phyloP scores from a whole-genome alignment of 2,888 invertebrate species.

The Glyphotaelius pellucidus region DNA sequence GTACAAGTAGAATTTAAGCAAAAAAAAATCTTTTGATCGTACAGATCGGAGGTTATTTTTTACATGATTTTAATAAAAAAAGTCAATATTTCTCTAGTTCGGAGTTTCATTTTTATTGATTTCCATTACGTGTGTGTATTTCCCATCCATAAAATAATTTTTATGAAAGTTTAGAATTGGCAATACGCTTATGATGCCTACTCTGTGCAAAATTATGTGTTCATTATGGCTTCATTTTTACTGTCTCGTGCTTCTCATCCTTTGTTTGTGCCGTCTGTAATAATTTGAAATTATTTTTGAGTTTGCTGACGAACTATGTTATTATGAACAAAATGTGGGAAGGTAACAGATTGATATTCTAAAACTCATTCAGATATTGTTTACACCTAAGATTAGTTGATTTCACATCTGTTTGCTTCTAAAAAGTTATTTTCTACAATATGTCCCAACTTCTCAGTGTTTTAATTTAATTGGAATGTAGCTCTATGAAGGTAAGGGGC shows the following conservation, averaged over 20 bases:
- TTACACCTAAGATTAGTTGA: neutral
- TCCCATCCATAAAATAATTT: neutral
- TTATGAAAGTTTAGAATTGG: neutral
- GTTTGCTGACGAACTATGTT: neutral
- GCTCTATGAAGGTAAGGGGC: conserved; percentile 11
- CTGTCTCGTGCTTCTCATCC: neutral
- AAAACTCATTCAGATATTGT: neutral
- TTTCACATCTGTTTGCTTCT: neutral
- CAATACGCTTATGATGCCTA: too few species aligned
- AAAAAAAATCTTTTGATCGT: too few species aligned
- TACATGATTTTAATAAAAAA: too few species aligned
- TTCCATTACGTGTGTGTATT: neutral
- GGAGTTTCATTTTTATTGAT: too few species aligned
- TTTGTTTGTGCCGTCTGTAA: neutral
- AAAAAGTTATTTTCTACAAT: neutral
- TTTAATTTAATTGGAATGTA: neutral
- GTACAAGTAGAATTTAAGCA: too few species aligned
- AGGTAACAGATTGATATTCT: too few species aligned
- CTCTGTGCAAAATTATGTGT: neutral
- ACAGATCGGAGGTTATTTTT: too few species aligned
- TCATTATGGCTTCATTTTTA: neutral
- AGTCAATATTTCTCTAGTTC: too few species aligned
- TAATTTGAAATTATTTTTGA: neutral
- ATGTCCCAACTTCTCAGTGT: neutral
- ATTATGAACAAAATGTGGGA: neutral